These are phyloP conservation scores for Nephrotoma appendiculata DNA, from an alignment of 2,888 invertebrate genomes.

Conservation along the genomic window DNA sequence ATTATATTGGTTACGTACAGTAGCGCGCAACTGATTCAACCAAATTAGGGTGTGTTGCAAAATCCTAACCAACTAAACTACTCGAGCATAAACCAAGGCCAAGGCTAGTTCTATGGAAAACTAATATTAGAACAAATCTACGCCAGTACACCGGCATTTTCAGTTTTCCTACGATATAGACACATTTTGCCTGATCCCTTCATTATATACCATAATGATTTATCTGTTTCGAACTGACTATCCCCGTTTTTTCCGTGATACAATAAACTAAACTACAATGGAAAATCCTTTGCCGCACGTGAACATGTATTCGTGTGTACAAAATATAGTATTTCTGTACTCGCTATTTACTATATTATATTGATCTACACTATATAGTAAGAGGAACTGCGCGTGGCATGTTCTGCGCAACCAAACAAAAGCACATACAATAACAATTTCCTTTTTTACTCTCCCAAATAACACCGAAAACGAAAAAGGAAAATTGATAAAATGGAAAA, in stretches of 20 bases:
- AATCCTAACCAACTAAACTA: no score
- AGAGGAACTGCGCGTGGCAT: neutral
- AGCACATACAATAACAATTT: neutral
- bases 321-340: neutral
- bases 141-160: neutral
- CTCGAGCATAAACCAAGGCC: no score
- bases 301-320: neutral
- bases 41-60: neutral
- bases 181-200: neutral
- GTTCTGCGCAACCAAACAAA: neutral
- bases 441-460: neutral
- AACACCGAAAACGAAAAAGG: neutral
- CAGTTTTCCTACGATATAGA: neutral
- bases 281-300: neutral
- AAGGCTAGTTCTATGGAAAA: no score
- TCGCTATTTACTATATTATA: neutral
- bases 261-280: neutral
- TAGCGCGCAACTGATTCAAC: neutral
- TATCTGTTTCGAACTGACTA: neutral
- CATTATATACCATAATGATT: neutral
- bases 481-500: neutral
- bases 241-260: neutral
- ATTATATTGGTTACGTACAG: neutral
- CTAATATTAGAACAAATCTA: neutral
- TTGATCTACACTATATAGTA: neutral